A percentile compares a stretch with the other conserved stretches of the same genome.
Conservation (phyloP, 2,113 vertebrate genomes). For the Cichladusa arquata region DNA sequence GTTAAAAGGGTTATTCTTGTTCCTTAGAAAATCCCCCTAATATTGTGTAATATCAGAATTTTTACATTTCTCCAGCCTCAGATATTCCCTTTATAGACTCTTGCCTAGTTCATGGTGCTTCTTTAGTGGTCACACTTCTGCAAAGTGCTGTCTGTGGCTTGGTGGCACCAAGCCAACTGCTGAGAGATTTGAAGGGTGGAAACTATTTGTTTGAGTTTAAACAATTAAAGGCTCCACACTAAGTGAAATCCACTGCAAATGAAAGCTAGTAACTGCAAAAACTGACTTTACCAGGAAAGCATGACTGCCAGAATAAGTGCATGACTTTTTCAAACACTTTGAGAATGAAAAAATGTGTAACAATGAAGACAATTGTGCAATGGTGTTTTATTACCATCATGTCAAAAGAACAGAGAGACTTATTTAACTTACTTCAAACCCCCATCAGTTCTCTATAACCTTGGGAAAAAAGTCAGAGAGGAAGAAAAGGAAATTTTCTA, state of each 20-base stretch:
- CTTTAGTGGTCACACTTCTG: background rate
- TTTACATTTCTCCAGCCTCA: background rate
- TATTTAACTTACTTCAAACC: background rate
- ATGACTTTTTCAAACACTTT: background rate
- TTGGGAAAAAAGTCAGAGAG: background rate
- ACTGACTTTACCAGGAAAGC: background rate
- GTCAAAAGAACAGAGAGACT: background rate
- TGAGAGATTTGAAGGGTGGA: background rate
- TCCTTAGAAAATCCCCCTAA: background rate
- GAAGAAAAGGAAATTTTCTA: background rate
- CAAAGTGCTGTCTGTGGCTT: background rate
- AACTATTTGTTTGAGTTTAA: background rate
- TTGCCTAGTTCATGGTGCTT: background rate
- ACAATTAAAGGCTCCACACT: background rate
- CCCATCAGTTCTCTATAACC: background rate
- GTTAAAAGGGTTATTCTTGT: background rate
- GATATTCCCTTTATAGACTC: background rate
- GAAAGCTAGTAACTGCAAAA: background rate
- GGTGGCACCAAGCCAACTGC: background rate
- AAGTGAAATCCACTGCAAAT: background rate
- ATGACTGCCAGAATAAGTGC: background rate
- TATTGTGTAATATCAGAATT: background rate
- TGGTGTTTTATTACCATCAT: background rate
- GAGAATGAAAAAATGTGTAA: background rate
- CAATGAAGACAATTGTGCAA: background rate